Evolutionary conservation across 2,888 invertebrate species (phyloP).

Genomic region (Hemaris fuciformis): DNA sequence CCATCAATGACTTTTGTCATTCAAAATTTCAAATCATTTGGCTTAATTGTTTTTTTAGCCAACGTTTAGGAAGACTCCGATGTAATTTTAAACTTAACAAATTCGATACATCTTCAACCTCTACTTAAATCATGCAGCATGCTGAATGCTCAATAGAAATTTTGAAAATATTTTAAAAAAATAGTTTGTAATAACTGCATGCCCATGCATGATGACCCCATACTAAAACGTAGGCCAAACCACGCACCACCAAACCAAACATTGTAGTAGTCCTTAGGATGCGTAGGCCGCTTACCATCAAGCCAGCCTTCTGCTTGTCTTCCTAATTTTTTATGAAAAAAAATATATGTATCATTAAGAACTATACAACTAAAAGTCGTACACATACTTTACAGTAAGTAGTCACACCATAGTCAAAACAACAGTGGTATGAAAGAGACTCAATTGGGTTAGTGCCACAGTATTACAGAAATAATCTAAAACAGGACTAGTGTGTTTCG

Average conservation of each 20-base stretch:
- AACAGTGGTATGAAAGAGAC: too few species aligned
- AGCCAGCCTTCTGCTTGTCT: neutral
- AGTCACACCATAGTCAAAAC: too few species aligned
- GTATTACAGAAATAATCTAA: too few species aligned
- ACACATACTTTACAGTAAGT: too few species aligned
- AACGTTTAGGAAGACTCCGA: too few species aligned
- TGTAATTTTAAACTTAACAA: too few species aligned
- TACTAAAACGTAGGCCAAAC: neutral
- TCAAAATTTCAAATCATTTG: too few species aligned
- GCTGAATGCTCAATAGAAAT: neutral
- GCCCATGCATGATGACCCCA: neutral
- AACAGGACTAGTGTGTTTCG: too few species aligned
- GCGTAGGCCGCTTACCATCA: neutral
- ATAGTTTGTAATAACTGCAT: neutral
- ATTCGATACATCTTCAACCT: too few species aligned
- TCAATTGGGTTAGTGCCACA: too few species aligned
- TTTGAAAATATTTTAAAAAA: neutral
- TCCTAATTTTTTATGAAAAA: neutral
- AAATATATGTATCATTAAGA: neutral
- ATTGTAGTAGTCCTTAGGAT: neutral
- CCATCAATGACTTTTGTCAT: too few species aligned
- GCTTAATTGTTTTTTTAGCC: too few species aligned
- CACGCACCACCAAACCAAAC: neutral
- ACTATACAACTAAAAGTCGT: neutral
- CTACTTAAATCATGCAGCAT: neutral